Base-by-base conservation (phyloP, 1,140 invertebrate species). In the Whitmania pigra region DNA sequence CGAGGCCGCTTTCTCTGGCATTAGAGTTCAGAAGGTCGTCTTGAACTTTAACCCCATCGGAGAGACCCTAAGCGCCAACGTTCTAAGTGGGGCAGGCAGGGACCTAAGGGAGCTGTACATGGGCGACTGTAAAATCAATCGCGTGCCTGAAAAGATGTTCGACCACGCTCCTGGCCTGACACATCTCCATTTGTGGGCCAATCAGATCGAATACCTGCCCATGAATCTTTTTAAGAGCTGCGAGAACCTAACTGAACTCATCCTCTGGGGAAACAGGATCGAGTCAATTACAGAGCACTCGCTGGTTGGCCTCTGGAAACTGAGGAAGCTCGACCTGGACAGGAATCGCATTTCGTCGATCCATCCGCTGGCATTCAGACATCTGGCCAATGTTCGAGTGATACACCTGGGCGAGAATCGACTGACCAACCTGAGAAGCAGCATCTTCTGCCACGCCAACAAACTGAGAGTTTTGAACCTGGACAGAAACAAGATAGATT, bases 401-500 rank as follows among this genome's bases (percentile, higher is more conserved):
- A 53, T 71, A 4, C 53, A 57, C 40, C 31, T 71, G 25, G 54
- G 55, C 27, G 25, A 54, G n/a, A 71, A 71, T 40, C 53, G 31
- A 27, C 29, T 71, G 25, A 40, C 29, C 6, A 20, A 40, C 20
- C 18, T 71, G 36, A 29, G 17, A 22, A 18, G 29, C 20, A 18
- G 53, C 22, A 71, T 31, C 20, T 71, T 71, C 71, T 22, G 20
- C 18, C 27, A 29, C 20, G n/a, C 40, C 17, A 20, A n/a, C 25
- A 71, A 71, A 17, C 55, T 71, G 53, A 71, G 31, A 22, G 55
- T 71, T 25, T 25, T 71, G 25, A 31, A 57, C 29, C 55, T 71
- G 20, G 53, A 31, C 55, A 86, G 88, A 67, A 91, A 91, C 79
- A 83, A 83, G 74, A 87, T 91, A 60, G 79, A 84, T 2, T 88